Base-by-base conservation (phyloP, 2,113 vertebrate genomes). In the Leuciscus idus region DNA sequence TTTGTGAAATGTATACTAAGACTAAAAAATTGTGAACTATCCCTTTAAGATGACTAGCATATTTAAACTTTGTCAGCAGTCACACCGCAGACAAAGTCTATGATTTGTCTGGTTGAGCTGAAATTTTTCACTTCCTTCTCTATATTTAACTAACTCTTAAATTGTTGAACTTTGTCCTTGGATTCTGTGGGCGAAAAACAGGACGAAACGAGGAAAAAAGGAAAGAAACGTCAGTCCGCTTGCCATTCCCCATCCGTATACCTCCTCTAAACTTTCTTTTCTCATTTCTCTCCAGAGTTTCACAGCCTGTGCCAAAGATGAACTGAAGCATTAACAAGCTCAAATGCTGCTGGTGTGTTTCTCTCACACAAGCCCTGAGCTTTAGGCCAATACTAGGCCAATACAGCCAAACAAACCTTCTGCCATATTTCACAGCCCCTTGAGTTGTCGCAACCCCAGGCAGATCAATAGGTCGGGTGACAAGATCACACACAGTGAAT, bases 271-370 rank as follows among this genome's bases (percentile, higher is more conserved):
- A 74, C 52, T 33, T 85, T 86, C 62, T 72, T 82, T 73, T 84
- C 76, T 83, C 43, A 77, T 81, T 74, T 79, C 13, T 12, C 21
- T 79, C 48, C 10, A 61, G 50, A 77, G 84, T 79, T 87, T 33
- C 30, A 28, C 2, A 50, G 9, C 77, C 81, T 64, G 12, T 88
- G 72, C 79, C 81, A 88, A 70, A 80, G 81, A 72, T 48, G 33
- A 86, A 50, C 36, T 81, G 61, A 55, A 85, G 85, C 79, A 77
- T 81, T 86, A 87, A 87, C 61, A 84, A 50, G 28, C 59, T 73
- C 26, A 9, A 43, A 84, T 48, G 39, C 68, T 70, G 33, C 81
- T 36, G 62, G 84, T 70, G 43, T 46, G 39, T 75, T 79, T 87
- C 70, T 59, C 33, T 30, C 82, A 84, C 82, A 59, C 33, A 72